phyloP scores from a whole-genome alignment of 2,888 invertebrate species.

The Xanthia icteritia region DNA sequence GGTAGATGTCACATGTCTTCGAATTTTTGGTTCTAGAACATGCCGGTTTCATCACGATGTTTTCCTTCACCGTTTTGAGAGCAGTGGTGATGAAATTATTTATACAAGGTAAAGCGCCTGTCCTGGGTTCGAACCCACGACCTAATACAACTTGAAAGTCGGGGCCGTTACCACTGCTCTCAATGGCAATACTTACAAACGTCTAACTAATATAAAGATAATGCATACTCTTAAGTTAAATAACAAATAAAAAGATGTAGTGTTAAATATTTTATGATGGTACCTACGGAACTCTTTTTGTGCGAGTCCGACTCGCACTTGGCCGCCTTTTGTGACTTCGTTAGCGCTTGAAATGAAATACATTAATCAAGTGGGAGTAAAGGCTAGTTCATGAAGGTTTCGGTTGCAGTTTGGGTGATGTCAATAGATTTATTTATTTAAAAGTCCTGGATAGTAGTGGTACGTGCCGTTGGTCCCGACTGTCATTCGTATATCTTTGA shows the following conservation, averaged over 20 bases:
- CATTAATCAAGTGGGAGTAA: not conserved
- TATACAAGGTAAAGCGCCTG: too few relatives aligned
- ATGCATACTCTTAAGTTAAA: not conserved
- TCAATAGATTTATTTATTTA: not conserved
- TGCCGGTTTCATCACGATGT: too few relatives aligned
- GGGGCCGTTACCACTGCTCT: too few relatives aligned
- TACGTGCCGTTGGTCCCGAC: not conserved
- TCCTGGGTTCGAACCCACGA: too few relatives aligned
- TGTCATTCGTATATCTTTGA: not conserved
- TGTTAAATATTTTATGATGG: not conserved
- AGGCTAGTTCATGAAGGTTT: not conserved
- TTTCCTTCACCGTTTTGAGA: too few relatives aligned
- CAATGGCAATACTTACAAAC: not conserved
- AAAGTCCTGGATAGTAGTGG: not conserved
- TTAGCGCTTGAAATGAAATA: constrained; percentile 30
- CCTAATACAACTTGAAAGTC: too few relatives aligned
- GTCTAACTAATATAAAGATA: not conserved
- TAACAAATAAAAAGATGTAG: not conserved
- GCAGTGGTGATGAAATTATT: too few relatives aligned
- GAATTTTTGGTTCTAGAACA: too few relatives aligned
- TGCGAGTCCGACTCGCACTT: not conserved
- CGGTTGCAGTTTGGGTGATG: not conserved
- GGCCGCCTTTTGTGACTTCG: constrained; percentile 12
- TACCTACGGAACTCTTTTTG: not conserved
- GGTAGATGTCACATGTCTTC: too few relatives aligned